Base-by-base conservation (phyloP, 2,888 invertebrate genomes). In the Rambutsinella grinnellia region DNA sequence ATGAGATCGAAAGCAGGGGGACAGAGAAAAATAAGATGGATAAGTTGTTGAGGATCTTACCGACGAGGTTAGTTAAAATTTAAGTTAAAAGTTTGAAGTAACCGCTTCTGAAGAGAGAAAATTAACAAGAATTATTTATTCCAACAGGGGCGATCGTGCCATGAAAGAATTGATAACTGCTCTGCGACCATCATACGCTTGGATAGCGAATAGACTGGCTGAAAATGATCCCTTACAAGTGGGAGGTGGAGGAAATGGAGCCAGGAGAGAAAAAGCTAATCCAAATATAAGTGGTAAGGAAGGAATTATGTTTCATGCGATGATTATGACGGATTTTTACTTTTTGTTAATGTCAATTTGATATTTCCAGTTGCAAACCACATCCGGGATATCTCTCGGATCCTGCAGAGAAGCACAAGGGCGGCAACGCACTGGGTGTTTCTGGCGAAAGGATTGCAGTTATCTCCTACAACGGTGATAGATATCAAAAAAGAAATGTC, bases 1-100 rank as follows among this genome's bases (percentile, higher is more conserved):
- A 51, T 1, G 79, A 80, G 17, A 80, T 80, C 10, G 67, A 80
- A 19, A 28, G 63, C 15, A 54, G 26, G n/a, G 62, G 56, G 1
- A 80, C 80, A 0, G 79, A 77, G 5, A 47, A 60, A 17, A 65
- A 67, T 44, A 79, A 80, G 51, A 80, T 80, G 76, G 80, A 79
- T 21, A 79, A 71, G 17, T 62, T 80, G 1, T 26, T 80, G 3
- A 17, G 28, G 8, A 54, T 79, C 27, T 46, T 80, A 10, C 80
- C 77, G n/a, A 63, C 74, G 0, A 72, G 80, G 80, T 80, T 26
- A 60, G 17, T n/a, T n/a, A n/a, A n/a, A n/a, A n/a, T 8, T 28
- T 51, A 15, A 36, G 3, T 47, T 23, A 46, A 36, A 19, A 44
- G 15, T 21, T 24, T 17, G 26, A 49, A 47, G 54, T 58, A 6